Conservation (phyloP, 1,140 invertebrate species). For the Scaptomyza montana region DNA sequence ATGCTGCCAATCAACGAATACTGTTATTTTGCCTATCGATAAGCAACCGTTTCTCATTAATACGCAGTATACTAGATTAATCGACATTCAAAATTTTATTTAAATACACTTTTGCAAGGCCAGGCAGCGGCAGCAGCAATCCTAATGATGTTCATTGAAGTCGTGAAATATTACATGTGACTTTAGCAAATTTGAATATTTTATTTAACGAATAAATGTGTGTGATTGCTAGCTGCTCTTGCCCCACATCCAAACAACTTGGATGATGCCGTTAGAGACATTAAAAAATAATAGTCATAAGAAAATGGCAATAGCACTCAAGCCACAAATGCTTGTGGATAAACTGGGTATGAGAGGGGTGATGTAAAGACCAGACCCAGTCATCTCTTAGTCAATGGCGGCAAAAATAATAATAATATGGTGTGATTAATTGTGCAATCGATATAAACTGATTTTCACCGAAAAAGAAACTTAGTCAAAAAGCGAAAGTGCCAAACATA, state of each 20-base stretch:
- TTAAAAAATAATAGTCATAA: slow-evolving; percentile 22
- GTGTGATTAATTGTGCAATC: slow-evolving; percentile 63
- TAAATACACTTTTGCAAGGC: slow-evolving; percentile 27
- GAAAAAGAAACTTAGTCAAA: slow-evolving; percentile 35
- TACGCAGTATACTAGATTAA: background rate
- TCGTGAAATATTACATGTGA: slow-evolving; percentile 36
- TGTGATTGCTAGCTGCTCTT: slow-evolving; percentile 10
- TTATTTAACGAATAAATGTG: slow-evolving; percentile 64
- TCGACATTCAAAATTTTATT: background rate
- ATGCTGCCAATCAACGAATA: background rate
- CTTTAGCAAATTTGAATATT: slow-evolving; percentile 57
- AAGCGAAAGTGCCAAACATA: slow-evolving; percentile 51
- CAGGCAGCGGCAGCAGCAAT: background rate
- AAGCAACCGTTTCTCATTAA: background rate
- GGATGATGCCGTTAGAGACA: slow-evolving; percentile 54
- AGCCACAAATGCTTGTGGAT: slow-evolving; percentile 48
- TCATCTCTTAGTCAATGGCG: slow-evolving; percentile 20
- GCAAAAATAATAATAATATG: slow-evolving; percentile 53
- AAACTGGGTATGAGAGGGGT: slow-evolving; percentile 1
- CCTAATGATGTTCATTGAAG: slow-evolving; percentile 7
- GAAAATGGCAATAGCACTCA: slow-evolving; percentile 36
- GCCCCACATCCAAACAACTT: slow-evolving; percentile 44
- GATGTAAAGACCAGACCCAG: slow-evolving; percentile 26
- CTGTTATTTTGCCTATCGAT: background rate
- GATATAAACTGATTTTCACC: slow-evolving; percentile 56